A percentile compares a stretch with the other conserved stretches of the same genome.
Evolutionary conservation across 35 echinoderm and acorn worm species (phyloP).

Genomic region (Stichopus chloronotus): DNA sequence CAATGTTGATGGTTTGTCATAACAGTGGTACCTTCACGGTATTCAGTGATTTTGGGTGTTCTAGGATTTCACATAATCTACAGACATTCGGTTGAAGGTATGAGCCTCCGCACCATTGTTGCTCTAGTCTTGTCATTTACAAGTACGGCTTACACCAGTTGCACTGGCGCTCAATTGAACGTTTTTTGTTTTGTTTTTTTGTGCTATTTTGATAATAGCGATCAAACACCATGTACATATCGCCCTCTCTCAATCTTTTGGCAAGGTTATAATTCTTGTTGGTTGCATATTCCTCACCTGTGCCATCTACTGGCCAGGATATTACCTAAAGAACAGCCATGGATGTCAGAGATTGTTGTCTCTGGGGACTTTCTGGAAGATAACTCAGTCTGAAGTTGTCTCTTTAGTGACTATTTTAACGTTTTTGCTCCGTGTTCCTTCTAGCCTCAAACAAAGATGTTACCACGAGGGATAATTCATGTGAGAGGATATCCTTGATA

Average conservation of each 20-base stretch:
- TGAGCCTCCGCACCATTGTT: too few relatives aligned
- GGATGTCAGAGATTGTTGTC: background rate
- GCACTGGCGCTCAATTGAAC: background rate
- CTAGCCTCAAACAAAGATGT: background rate
- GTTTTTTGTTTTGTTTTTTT: background rate
- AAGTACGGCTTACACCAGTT: background rate
- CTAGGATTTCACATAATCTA: too few relatives aligned
- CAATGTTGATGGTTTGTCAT: too few relatives aligned
- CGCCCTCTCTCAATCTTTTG: conserved; percentile 1
- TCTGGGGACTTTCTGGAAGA: background rate
- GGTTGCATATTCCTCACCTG: conserved; percentile 39
- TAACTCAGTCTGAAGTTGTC: background rate
- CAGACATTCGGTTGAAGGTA: too few relatives aligned
- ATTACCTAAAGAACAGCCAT: conserved; percentile 16
- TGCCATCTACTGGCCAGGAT: background rate
- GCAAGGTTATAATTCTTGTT: background rate
- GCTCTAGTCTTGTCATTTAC: background rate
- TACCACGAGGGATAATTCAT: too few relatives aligned
- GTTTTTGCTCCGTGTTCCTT: too few relatives aligned
- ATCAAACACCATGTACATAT: conserved; percentile 3
- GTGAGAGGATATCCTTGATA: too few relatives aligned
- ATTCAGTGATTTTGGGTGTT: too few relatives aligned
- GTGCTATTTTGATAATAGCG: background rate
- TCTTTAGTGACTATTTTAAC: background rate
- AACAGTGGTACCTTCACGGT: too few relatives aligned